Base-by-base conservation (phyloP, 2,888 invertebrate species). In the Dryocosmus kuriphilus region DNA sequence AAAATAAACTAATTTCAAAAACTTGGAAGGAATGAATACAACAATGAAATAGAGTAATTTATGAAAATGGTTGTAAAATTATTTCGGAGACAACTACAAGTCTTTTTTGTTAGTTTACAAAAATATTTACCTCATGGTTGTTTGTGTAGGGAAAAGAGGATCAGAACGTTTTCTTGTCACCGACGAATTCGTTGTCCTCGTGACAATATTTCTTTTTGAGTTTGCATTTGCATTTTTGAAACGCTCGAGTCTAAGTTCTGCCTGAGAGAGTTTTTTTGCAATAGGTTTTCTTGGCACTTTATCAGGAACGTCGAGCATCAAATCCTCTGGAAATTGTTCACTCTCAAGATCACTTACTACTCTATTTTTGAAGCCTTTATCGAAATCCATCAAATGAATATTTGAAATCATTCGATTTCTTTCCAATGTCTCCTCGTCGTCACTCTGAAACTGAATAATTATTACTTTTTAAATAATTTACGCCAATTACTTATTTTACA, bases 361-460 rank as follows among this genome's bases (percentile, higher is more conserved):
- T 90, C 92, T 92, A 79, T 92, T 90, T 80, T 92, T 92, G 89
- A 92, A 89, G 85, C 91, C 90, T 74, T 89, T 90, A 57, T 93
- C 91, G 80, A 92, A 87, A 60, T 90, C 89, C 83, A 88, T 85
- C 78, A 88, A 78, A 62, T 88, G 87, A 63, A 88, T 85, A 75
- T 88, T 88, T 41, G 86, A 88, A 82, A 86, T 84, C 82, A 86
- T 85, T 74, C 86, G 86, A 77, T 88, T 88, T 74, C 85, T 86
- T 46, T 88, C 84, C 22, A 82, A 84, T 61, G 84, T 85, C 24
- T 88, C 87, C 4, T 88, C 86, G 78, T 84, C 84, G 74, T 87
- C 87, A 75, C 84, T 86, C 74, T 84, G 83, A 61, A 84, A 80
- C 83, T 88, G 78, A 57, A 82, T 81, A 67, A 83, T 77, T 80